Conservation (phyloP, 2,888 invertebrate genomes). For the Coleophora flavipennella region DNA sequence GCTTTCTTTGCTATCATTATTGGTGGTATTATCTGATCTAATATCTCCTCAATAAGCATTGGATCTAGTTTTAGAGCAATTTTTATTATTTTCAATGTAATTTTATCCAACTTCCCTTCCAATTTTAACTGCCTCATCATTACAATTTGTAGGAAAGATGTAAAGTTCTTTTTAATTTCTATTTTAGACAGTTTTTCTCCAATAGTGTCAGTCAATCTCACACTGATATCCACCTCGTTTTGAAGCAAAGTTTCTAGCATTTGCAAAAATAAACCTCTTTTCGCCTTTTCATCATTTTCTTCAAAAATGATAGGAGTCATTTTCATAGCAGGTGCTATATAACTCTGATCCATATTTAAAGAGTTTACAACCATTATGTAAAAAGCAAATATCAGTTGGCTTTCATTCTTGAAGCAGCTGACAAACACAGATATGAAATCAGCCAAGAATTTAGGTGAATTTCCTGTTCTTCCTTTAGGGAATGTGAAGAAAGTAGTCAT, state of each 20-base stretch:
- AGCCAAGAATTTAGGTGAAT: conserved; percentile 36
- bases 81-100: conserved; percentile 47
- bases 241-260: conserved; percentile 42
- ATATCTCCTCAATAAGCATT: conserved; percentile 48
- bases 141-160: conserved; percentile 45
- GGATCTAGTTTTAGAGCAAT: conserved; percentile 54
- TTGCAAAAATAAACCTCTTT: conserved; percentile 45
- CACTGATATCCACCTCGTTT: conserved; percentile 54
- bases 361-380: conserved; percentile 47
- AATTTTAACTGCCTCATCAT: conserved; percentile 52
- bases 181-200: conserved; percentile 49
- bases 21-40: conserved; percentile 44
- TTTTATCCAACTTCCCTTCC: conserved; percentile 47
- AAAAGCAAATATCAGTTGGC: conserved; percentile 54
- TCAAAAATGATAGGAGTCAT: conserved; percentile 37
- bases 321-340: conserved; percentile 42
- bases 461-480: conserved; percentile 35
- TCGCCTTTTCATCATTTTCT: conserved; percentile 42
- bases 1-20: conserved; percentile 51
- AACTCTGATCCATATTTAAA: conserved; percentile 47
- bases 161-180: conserved; percentile 54
- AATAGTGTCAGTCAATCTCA: conserved; percentile 48
- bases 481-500: conserved; percentile 53
- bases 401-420: conserved; percentile 44
- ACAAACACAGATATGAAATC: conserved; percentile 54